Percentiles rank a stretch among this genome's conserved stretches.
These are phyloP conservation scores for Choristoneura rosaceana DNA, from an alignment of 2,888 invertebrate species.

Conservation along the genomic window DNA sequence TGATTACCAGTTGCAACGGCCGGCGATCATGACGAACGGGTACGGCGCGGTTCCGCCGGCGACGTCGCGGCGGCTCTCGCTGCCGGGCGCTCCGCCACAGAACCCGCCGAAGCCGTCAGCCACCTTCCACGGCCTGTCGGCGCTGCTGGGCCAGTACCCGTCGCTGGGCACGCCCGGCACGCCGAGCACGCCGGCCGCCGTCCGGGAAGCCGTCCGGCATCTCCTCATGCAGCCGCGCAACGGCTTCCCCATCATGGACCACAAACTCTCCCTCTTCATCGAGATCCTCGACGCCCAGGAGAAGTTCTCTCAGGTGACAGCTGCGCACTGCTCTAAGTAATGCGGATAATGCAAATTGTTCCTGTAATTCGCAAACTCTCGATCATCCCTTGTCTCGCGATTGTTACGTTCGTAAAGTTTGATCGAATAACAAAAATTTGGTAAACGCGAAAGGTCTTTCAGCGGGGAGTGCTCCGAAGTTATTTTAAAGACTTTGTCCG, in stretches of 20 bases:
- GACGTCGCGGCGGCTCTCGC: conserved; percentile 81
- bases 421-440: conserved; percentile 38
- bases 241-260: conserved; percentile 91
- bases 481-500: conserved; percentile 32
- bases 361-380: conserved; percentile 12
- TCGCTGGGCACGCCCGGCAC: conserved; percentile 73
- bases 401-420: conserved; percentile 29
- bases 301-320: conserved; percentile 90
- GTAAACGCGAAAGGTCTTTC: conserved; percentile 3
- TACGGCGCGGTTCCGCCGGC: conserved; percentile 81
- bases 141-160: conserved; percentile 64
- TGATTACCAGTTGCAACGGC: conserved; percentile 86
- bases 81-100: conserved; percentile 82
- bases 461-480: conserved; percentile 20
- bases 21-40: conserved; percentile 81
- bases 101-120: conserved; percentile 86
- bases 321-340: conserved; percentile 49
- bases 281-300: conserved; percentile 94
- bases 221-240: conserved; percentile 89
- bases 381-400: conserved; percentile 22
- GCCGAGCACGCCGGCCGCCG: conserved; percentile 87
- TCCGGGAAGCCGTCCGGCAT: conserved; percentile 89
- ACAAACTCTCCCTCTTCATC: conserved; percentile 91
- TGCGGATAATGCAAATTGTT: conserved; percentile 25
- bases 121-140: conserved; percentile 86